phyloP scores from a whole-genome alignment of 2,113 vertebrate genomes.

The Petrocephalus zakoni region DNA sequence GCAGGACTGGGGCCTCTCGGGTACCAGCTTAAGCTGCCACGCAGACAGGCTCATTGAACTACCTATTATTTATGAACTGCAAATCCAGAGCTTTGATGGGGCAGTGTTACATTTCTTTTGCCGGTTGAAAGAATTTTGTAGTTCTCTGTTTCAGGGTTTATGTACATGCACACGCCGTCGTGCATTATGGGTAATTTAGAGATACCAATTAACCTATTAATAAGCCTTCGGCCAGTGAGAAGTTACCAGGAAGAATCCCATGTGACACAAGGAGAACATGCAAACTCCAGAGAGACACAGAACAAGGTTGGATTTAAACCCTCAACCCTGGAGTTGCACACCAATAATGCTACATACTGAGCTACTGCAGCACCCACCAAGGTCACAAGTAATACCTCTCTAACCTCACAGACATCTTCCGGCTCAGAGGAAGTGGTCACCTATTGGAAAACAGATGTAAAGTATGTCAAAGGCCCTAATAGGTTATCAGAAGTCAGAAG shows the following conservation, averaged over 20 bases:
- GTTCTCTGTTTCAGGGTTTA: not conserved
- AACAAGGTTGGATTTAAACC: not conserved
- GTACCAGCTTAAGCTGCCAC: not conserved
- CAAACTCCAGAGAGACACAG: not conserved
- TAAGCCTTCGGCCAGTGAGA: not conserved
- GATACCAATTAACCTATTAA: not conserved
- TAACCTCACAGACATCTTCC: not conserved
- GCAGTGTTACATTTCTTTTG: not conserved
- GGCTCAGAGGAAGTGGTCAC: not conserved
- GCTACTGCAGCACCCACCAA: not conserved
- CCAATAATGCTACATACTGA: not conserved
- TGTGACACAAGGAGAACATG: not conserved
- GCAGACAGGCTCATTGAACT: not conserved
- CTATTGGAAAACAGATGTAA: not conserved
- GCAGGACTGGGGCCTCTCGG: not conserved
- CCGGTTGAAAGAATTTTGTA: not conserved
- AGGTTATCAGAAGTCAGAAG: not conserved
- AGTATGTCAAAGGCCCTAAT: not conserved
- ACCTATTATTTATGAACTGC: constrained; percentile 4
- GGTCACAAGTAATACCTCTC: not conserved
- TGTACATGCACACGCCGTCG: not conserved
- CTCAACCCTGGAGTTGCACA: not conserved
- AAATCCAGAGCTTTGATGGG: not conserved
- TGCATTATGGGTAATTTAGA: not conserved
- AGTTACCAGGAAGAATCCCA: not conserved